These are phyloP conservation scores for Potamilus streckersoni DNA, from an alignment of 1,140 invertebrate species.

Conservation along the genomic window DNA sequence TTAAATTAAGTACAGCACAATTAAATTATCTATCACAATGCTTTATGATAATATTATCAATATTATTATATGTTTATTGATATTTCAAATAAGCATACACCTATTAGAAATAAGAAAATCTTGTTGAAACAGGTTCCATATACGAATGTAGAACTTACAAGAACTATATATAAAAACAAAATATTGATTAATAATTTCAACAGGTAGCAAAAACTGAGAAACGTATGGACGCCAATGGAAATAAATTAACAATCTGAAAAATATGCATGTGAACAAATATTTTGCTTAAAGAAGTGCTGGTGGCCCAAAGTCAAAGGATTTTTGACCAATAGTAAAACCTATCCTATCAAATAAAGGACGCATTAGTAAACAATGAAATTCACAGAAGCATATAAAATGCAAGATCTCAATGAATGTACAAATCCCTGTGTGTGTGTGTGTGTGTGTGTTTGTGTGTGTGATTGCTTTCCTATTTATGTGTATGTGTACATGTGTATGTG, in stretches of 20 bases:
- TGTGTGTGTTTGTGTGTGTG: too few species aligned
- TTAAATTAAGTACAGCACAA: too few species aligned
- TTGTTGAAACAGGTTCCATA: constrained; percentile 15
- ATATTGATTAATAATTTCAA: constrained; percentile 4
- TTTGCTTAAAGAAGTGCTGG: constrained; percentile 28
- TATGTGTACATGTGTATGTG: too few species aligned
- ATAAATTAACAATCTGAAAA: constrained; percentile 2
- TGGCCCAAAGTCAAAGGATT: constrained; percentile 22
- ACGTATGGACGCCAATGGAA: constrained; percentile 16
- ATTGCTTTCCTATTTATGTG: too few species aligned
- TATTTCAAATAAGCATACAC: constrained; percentile 13
- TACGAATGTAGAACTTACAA: constrained; percentile 30
- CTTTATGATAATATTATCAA: too few species aligned
- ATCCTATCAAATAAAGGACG: constrained; percentile 33
- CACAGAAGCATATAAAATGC: too few species aligned
- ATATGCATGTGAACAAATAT: constrained; percentile 25
- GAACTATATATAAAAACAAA: constrained; percentile 17
- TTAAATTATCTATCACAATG: too few species aligned
- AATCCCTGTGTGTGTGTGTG: too few species aligned
- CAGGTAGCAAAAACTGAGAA: constrained; percentile 19
- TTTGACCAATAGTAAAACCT: constrained; percentile 38
- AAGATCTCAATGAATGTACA: too few species aligned
- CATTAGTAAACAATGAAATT: not conserved
- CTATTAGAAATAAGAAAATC: constrained; percentile 16
- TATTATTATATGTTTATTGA: too few species aligned